Conservation (phyloP, 2,888 invertebrate genomes). For the Panzeria rudis region DNA sequence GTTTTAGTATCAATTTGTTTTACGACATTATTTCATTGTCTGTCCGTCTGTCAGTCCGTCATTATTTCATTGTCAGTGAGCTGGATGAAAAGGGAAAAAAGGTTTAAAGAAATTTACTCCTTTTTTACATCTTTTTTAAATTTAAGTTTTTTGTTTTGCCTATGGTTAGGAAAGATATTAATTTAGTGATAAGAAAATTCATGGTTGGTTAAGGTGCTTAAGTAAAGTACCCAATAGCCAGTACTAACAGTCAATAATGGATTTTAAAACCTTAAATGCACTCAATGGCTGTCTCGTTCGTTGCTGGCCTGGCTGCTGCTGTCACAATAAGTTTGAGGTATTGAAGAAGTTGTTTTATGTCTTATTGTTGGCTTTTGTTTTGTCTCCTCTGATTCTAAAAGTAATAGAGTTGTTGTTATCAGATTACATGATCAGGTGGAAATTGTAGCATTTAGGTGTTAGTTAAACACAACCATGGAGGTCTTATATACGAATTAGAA, state of each 20-base stretch:
- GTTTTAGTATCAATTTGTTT: slow-evolving; percentile 67
- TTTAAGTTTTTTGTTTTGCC: slow-evolving; percentile 29
- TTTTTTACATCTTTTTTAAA: slow-evolving; percentile 32
- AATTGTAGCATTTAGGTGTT: slow-evolving; percentile 73
- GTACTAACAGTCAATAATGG: slow-evolving; percentile 29
- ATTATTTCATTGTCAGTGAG: slow-evolving; percentile 45
- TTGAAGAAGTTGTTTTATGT: slow-evolving; percentile 17
- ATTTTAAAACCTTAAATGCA: slow-evolving; percentile 24
- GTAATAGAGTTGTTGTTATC: slow-evolving; percentile 70
- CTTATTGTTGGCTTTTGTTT: slow-evolving; percentile 16
- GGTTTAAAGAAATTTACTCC: slow-evolving; percentile 52
- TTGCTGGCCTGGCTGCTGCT: neutral
- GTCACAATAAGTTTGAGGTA: slow-evolving; percentile 36
- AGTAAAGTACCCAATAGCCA: neutral
- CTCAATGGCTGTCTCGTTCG: neutral
- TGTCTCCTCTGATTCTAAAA: slow-evolving; percentile 29
- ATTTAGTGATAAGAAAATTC: slow-evolving; percentile 67
- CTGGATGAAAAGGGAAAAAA: too few species aligned
- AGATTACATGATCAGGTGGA: slow-evolving; percentile 74
- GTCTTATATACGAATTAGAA: slow-evolving; percentile 15
- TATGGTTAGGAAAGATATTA: slow-evolving; percentile 58
- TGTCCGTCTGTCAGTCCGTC: slow-evolving; percentile 8
- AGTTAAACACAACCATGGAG: slow-evolving; percentile 65
- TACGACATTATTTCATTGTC: slow-evolving; percentile 56
- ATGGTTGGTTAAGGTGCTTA: slow-evolving; percentile 5